phyloP scores from a whole-genome alignment of 1,140 invertebrate genomes.

The Neomicropteryx cornuta region DNA sequence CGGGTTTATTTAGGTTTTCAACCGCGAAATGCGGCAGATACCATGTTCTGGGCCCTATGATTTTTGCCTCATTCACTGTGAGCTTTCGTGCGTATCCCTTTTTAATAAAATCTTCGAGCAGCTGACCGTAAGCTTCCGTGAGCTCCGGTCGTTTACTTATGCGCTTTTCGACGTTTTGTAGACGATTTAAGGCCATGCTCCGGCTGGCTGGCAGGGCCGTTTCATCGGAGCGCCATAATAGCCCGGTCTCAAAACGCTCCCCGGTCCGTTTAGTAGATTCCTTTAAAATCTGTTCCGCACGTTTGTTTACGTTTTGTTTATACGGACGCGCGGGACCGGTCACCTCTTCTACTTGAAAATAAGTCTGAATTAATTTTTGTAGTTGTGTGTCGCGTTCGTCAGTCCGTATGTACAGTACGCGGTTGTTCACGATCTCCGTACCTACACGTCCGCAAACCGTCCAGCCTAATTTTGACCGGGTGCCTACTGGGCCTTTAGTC shows the following conservation, averaged over 20 bases:
- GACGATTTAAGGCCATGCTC: background rate
- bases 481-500: too few relatives aligned
- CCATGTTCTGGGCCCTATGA: background rate
- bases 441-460: too few relatives aligned
- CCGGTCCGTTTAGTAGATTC: background rate
- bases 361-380: too few relatives aligned
- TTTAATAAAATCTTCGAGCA: constrained; percentile 1
- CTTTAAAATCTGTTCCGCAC: background rate
- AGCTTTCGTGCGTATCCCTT: constrained; percentile 5
- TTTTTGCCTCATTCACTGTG: background rate
- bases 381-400: too few relatives aligned
- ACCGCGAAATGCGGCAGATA: constrained; percentile 13
- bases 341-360: too few relatives aligned
- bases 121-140: background rate
- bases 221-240: background rate
- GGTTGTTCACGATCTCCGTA: too few relatives aligned
- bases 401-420: too few relatives aligned
- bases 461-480: too few relatives aligned
- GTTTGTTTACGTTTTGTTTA: too few relatives aligned
- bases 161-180: background rate
- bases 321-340: too few relatives aligned
- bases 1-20: constrained; percentile 9
- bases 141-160: constrained; percentile 1
- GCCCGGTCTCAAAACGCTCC: background rate
- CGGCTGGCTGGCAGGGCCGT: background rate